Conservation (phyloP, 2,113 vertebrate genomes). For the Accipiter cooperii region DNA sequence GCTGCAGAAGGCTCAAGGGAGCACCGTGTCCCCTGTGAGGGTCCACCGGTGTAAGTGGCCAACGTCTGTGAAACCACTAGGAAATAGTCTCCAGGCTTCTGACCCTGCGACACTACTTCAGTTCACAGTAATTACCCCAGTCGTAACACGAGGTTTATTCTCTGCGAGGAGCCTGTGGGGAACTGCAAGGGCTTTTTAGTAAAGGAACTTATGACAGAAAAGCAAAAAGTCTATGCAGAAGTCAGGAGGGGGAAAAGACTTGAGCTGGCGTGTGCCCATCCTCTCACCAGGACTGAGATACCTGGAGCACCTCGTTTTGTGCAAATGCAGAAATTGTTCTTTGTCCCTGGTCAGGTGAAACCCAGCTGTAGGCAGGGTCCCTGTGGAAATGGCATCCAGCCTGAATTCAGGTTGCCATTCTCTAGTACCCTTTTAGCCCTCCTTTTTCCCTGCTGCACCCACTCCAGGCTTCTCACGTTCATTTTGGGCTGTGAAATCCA, state of each 20-base stretch:
- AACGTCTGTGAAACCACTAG: background rate
- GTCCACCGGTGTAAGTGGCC: background rate
- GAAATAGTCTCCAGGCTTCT: background rate
- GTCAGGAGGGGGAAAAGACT: background rate
- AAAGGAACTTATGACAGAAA: background rate
- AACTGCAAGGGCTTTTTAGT: background rate
- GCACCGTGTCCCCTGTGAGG: background rate
- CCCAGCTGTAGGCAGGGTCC: background rate
- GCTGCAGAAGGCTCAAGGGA: background rate
- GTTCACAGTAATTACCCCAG: background rate
- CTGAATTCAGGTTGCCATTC: background rate
- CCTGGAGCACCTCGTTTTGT: background rate
- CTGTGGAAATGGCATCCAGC: background rate
- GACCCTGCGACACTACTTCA: background rate
- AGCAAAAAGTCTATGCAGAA: background rate
- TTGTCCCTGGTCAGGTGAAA: background rate
- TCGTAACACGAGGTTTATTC: background rate
- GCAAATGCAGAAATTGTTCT: background rate
- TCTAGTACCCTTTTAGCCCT: background rate
- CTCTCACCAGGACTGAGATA: background rate
- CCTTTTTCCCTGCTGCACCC: background rate
- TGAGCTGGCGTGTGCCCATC: background rate
- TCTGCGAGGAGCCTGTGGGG: background rate
- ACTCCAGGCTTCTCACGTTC: background rate
- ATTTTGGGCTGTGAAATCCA: background rate